These are phyloP conservation scores for Syrista parreyssii DNA, from an alignment of 2,888 invertebrate genomes.

Conservation along the genomic window DNA sequence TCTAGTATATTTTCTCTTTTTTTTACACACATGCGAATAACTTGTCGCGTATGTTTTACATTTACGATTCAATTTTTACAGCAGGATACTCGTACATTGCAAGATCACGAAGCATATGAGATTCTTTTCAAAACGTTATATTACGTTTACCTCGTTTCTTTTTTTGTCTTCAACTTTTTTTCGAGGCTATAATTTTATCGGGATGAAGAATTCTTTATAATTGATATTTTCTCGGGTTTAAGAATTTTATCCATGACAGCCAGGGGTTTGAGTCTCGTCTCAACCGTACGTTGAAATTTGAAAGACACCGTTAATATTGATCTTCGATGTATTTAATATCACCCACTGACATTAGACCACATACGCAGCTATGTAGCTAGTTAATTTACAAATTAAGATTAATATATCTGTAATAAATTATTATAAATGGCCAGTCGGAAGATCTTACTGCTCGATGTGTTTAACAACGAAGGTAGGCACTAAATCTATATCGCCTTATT, in stretches of 20 bases:
- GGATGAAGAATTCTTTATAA: neutral
- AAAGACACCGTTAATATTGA: neutral
- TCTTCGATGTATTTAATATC: slow-evolving; percentile 15
- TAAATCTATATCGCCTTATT: neutral
- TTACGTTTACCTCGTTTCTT: neutral
- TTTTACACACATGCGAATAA: neutral
- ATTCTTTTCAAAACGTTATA: neutral
- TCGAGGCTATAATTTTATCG: neutral
- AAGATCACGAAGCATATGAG: neutral
- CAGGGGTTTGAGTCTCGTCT: neutral
- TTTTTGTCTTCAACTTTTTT: neutral
- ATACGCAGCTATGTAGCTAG: slow-evolving; percentile 42
- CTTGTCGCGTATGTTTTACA: neutral
- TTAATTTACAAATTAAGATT: slow-evolving; percentile 54
- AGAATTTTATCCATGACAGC: neutral
- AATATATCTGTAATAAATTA: slow-evolving; percentile 59
- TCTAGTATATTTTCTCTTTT: neutral
- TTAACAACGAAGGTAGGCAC: neutral
- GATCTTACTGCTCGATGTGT: slow-evolving; percentile 15
- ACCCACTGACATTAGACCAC: slow-evolving; percentile 22
- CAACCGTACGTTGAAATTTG: neutral
- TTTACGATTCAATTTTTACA: neutral
- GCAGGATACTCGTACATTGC: neutral
- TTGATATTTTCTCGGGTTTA: neutral
- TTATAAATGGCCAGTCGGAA: slow-evolving; percentile 37